These are phyloP conservation scores for Daboia siamensis DNA, from an alignment of 2,113 vertebrate genomes.

Conservation along the genomic window DNA sequence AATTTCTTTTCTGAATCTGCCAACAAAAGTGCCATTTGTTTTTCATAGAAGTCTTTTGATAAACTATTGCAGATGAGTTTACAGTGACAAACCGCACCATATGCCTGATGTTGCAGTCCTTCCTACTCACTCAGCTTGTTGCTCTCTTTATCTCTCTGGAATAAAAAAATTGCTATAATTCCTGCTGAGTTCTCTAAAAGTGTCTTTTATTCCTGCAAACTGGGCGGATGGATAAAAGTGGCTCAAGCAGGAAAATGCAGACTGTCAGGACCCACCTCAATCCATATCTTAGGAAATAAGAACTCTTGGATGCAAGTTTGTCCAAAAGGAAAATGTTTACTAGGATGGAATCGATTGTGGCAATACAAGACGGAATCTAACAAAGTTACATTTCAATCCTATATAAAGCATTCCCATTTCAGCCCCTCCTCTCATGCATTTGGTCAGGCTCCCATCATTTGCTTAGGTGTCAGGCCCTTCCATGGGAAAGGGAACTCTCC, in stretches of 20 bases:
- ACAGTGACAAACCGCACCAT: neutral
- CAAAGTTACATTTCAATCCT: no score
- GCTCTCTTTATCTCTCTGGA: slow-evolving; percentile 21
- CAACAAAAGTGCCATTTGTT: slow-evolving; percentile 9
- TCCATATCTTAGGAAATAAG: no score
- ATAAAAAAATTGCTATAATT: slow-evolving; percentile 33
- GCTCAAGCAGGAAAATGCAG: slow-evolving; percentile 19
- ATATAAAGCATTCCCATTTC: no score
- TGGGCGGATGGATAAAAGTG: slow-evolving; percentile 8
- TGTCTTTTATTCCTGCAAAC: slow-evolving; percentile 7
- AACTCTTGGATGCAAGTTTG: no score
- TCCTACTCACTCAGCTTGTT: neutral
- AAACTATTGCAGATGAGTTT: slow-evolving; percentile 3
- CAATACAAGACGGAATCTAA: no score
- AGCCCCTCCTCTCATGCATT: no score
- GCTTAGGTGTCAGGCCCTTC: no score
- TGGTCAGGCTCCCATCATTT: no score
- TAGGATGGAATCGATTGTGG: no score
- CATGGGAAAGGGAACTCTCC: no score
- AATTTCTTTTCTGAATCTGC: slow-evolving; percentile 18
- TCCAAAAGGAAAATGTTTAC: no score
- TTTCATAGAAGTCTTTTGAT: slow-evolving; percentile 11
- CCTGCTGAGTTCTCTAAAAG: slow-evolving; percentile 27
- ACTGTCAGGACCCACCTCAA: no score
- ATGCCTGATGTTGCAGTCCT: slow-evolving; percentile 10